These are phyloP conservation scores for Maniola jurtina DNA, from an alignment of 1,140 invertebrate genomes.

Conservation along the genomic window DNA sequence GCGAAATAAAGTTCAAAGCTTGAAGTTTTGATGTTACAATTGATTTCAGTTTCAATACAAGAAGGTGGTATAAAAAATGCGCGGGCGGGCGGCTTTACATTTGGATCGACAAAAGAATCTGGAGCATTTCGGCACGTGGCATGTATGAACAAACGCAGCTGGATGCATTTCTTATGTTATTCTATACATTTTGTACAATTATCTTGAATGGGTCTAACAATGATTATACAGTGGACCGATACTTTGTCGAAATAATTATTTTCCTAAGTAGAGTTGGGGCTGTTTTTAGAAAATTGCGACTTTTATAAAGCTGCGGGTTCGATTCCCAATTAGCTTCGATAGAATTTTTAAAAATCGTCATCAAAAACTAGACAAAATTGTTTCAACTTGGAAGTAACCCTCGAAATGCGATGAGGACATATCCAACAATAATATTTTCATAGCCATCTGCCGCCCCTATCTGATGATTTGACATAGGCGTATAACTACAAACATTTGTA, in stretches of 20 bases:
- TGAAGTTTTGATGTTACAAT: background rate
- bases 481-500: background rate
- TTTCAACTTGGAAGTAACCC: too few relatives aligned
- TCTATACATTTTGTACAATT: conserved; percentile 10
- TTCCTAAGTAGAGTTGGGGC: background rate
- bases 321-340: too few relatives aligned
- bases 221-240: background rate
- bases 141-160: conserved; percentile 4
- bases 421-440: conserved; percentile 7
- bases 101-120: conserved; percentile 25
- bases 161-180: conserved; percentile 16
- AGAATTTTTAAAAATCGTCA: too few relatives aligned
- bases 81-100: conserved; percentile 25
- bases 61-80: conserved; percentile 15
- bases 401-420: too few relatives aligned
- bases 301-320: too few relatives aligned
- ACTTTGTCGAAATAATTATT: conserved; percentile 8
- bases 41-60: background rate
- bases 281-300: too few relatives aligned
- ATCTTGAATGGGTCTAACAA: background rate
- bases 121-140: conserved; percentile 29
- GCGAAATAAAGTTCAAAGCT: background rate
- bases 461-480: conserved; percentile 17
- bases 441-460: conserved; percentile 33
- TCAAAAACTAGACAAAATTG: too few relatives aligned